These are phyloP conservation scores for Carpatolechia fugitivella DNA, from an alignment of 2,888 invertebrate genomes.

Conservation along the genomic window DNA sequence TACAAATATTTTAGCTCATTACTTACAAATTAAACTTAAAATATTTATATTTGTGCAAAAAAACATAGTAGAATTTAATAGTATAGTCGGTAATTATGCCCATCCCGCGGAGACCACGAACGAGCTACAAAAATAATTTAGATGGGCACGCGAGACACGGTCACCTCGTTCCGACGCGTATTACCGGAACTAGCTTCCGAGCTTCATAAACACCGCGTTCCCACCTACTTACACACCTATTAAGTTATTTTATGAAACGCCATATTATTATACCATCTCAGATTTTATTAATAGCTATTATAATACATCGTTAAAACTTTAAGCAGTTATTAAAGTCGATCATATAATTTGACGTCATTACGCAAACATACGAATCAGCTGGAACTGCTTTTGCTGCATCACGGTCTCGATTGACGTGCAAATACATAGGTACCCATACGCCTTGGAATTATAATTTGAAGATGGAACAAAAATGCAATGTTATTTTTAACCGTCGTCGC, in stretches of 20 bases:
- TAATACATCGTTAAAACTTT: not conserved
- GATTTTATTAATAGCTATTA: not conserved
- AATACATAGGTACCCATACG: not conserved
- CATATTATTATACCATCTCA: not conserved
- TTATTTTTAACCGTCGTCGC: slow-evolving; percentile 4
- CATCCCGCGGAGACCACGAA: slow-evolving; percentile 49
- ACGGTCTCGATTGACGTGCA: slow-evolving; percentile 1
- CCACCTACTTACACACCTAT: not conserved
- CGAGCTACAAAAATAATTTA: slow-evolving; percentile 71
- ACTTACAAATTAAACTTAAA: slow-evolving; percentile 5
- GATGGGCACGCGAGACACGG: slow-evolving; percentile 53
- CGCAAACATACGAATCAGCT: not conserved
- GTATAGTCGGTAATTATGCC: slow-evolving; percentile 27
- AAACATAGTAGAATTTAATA: slow-evolving; percentile 8
- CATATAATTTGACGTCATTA: slow-evolving; percentile 4
- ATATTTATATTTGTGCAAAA: slow-evolving; percentile 2
- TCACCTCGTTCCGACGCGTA: slow-evolving; percentile 27
- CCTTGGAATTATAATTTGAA: slow-evolving; percentile 8
- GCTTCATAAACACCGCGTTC: slow-evolving; percentile 12
- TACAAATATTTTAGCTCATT: not conserved
- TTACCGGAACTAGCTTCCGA: slow-evolving; percentile 18
- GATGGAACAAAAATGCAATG: slow-evolving; percentile 7
- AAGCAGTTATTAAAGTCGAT: not conserved
- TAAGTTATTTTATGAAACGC: not conserved
- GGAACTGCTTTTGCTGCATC: not conserved